Base-by-base conservation (phyloP, 2,888 invertebrate genomes). In the Hydriomena furcata region DNA sequence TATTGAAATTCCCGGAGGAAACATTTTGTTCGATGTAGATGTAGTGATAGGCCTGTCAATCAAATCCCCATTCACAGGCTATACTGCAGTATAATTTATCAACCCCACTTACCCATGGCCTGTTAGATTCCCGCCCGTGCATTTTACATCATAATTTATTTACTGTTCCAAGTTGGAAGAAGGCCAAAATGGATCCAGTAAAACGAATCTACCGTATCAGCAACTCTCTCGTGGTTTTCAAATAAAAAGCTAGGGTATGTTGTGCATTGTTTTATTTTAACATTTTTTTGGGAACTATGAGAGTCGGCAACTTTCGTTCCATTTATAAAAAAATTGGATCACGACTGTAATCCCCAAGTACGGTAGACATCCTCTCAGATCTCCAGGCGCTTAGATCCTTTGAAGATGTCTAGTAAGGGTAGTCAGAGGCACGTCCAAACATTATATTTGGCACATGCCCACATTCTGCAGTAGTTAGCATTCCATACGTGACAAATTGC, bases 181-280 rank as follows among this genome's bases (percentile, higher is more conserved):
- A 56, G 38, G 73, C 73, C 73, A 73, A 63, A 51, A 59, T 55
- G 53, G 53, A 61, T 69, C 65, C 63, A 61, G 65, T 66, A 60
- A 66, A 73, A 67, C 62, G 67, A 68, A 71, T 70, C 72, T 61
- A 62, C 63, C 61, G 60, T 73, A 71, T 72, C 71, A 73, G 66
- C 69, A 63, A 66, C 61, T 68, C 66, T 67, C 60, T 54, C 54
- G 70, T 59, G 72, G 73, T 65, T 69, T 58, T 63, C 60, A 57
- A 66, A 72, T 65, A 68, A 71, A 71, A 61, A 50, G 32, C 35
- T 17, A 28, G 20, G 20, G 17, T 37, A n/a, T n/a, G n/a, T n/a
- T n/a, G n/a, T n/a, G n/a, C n/a, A n/a, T 28, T 44, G 27, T 51
- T 50, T 40, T 53, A 41, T 48, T 52, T 55, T 36, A 17, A 11